Evolutionary conservation across 2,113 vertebrate species (phyloP).

Genomic region (Pelvicachromis taeniatus): DNA sequence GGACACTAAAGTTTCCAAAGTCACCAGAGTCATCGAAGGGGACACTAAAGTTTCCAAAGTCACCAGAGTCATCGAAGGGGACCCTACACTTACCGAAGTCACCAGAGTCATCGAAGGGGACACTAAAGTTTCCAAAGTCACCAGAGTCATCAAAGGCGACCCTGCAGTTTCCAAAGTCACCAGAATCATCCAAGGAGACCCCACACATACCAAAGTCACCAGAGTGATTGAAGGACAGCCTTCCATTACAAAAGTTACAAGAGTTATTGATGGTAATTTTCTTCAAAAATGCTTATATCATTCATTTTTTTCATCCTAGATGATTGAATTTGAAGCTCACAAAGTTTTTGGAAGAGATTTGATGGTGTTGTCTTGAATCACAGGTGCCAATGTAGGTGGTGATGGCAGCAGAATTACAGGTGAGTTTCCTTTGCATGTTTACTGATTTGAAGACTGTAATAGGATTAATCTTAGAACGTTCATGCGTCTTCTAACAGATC

Average conservation of each 20-base stretch:
- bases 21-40: not conserved
- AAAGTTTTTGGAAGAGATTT: not conserved
- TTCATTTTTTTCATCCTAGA: not conserved
- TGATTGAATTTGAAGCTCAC: not conserved
- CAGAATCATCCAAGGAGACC: not conserved
- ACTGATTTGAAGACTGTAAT: not conserved
- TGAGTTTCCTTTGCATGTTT: conserved; percentile 29
- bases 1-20: not conserved
- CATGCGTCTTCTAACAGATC: conserved; percentile 3
- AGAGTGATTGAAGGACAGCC: not conserved
- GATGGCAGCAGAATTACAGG: conserved; percentile 40
- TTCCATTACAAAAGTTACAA: conserved; percentile 23
- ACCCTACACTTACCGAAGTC: not conserved
- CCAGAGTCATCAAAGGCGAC: not conserved
- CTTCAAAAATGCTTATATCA: not conserved
- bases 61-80: not conserved
- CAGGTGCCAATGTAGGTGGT: conserved; percentile 36
- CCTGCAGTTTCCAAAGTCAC: not conserved
- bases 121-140: not conserved
- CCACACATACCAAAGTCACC: not conserved
- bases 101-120: not conserved
- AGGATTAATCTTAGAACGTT: not conserved
- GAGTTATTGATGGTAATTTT: conserved; percentile 45
- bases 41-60: rapidly evolving
- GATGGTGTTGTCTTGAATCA: not conserved